These are phyloP conservation scores for Callipepla californica DNA, from an alignment of 2,113 vertebrate species.

Conservation along the genomic window DNA sequence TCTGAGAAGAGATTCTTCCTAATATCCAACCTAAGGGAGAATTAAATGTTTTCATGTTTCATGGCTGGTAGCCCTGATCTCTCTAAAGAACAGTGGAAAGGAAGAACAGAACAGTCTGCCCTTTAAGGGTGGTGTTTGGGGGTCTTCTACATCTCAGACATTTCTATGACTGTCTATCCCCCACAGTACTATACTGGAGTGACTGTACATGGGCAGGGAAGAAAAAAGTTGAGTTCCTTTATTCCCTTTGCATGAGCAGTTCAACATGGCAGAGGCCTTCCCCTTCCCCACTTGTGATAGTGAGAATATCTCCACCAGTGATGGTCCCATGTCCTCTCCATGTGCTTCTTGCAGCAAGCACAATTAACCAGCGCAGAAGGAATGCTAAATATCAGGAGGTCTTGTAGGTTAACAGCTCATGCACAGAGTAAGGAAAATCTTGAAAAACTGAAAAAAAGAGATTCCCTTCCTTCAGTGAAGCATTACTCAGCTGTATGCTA, in stretches of 20 bases:
- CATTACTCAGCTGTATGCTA: conserved; percentile 19
- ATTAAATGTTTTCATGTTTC: background rate
- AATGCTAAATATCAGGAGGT: background rate
- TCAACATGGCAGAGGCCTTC: background rate
- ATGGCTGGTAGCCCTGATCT: background rate
- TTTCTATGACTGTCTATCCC: background rate
- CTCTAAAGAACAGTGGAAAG: background rate
- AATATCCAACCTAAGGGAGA: background rate
- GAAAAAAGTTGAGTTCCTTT: background rate
- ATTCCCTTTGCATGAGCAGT: background rate
- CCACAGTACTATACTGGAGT: background rate
- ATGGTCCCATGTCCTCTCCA: background rate
- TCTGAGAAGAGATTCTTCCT: too few relatives aligned
- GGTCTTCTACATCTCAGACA: background rate
- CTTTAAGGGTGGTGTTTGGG: background rate
- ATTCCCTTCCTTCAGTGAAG: background rate
- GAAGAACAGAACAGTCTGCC: background rate
- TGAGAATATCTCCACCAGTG: accelerated
- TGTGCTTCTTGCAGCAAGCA: background rate
- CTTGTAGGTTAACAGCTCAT: background rate
- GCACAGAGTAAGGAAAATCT: background rate
- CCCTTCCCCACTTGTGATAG: background rate
- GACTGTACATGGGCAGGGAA: background rate
- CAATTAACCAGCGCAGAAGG: background rate
- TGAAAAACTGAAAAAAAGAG: background rate